Conservation (phyloP, 2,113 vertebrate species). For the Phoxinus phoxinus region DNA sequence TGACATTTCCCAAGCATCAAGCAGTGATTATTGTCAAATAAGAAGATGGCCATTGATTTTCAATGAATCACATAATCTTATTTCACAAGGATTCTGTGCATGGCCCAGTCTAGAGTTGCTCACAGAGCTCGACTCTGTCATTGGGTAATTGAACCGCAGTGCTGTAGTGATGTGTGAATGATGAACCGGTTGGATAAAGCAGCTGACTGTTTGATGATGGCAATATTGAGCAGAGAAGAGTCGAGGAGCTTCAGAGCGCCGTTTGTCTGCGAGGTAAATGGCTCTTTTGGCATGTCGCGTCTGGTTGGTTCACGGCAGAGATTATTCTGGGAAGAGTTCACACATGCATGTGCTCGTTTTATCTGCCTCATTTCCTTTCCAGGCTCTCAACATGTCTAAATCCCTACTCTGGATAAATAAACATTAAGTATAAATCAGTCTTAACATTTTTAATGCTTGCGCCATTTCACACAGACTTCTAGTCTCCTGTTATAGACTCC, state of each 20-base stretch:
- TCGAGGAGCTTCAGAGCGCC: conserved; percentile 73
- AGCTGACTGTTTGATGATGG: conserved; percentile 81
- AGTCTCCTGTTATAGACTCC: background rate
- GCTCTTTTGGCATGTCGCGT: conserved; percentile 74
- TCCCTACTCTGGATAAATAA: conserved; percentile 11
- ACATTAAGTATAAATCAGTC: conserved; percentile 18
- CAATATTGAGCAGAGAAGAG: conserved; percentile 82
- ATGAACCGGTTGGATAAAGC: conserved; percentile 80
- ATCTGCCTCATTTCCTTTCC: conserved; percentile 44
- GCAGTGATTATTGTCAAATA: background rate
- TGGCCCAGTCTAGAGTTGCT: background rate
- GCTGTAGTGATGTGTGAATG: conserved; percentile 75
- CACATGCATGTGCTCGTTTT: conserved; percentile 30
- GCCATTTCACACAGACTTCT: background rate
- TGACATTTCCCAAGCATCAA: background rate
- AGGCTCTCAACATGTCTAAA: conserved; percentile 29
- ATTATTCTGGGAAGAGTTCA: conserved; percentile 36
- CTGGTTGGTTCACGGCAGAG: conserved; percentile 52
- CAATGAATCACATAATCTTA: background rate
- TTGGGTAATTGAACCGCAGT: conserved; percentile 65
- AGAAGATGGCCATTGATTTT: background rate
- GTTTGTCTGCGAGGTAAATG: conserved; percentile 84
- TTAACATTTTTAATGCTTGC: conserved; percentile 12
- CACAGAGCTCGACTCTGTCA: conserved; percentile 18
- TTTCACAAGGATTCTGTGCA: background rate